Evolutionary conservation across 2,113 vertebrate species (phyloP).

Genomic region (Seriola dumerili): DNA sequence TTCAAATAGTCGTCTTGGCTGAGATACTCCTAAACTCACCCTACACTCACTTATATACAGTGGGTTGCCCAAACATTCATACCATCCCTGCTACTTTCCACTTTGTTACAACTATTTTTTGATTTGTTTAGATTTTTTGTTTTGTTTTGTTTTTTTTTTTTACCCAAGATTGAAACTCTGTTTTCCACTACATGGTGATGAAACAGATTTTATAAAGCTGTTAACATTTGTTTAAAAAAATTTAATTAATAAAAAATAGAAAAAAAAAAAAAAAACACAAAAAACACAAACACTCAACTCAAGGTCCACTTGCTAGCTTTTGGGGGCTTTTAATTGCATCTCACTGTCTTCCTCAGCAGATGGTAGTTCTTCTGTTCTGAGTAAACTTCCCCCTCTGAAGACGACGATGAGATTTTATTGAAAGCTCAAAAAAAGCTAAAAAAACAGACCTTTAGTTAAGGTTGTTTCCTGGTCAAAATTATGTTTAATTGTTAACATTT

Average conservation of each 20-base stretch:
- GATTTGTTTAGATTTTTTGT: neutral
- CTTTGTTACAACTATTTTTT: neutral
- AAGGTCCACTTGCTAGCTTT: conserved; percentile 5
- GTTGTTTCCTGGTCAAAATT: neutral
- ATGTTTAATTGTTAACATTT: neutral
- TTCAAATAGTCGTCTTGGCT: neutral
- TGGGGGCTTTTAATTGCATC: neutral
- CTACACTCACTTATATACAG: neutral
- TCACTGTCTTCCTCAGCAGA: neutral
- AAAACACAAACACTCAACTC: neutral
- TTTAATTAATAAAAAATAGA: neutral
- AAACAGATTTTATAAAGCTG: neutral
- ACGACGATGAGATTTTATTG: neutral
- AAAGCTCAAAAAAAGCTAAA: neutral
- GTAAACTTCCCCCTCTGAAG: neutral
- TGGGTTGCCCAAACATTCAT: neutral
- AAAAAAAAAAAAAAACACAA: too few species aligned
- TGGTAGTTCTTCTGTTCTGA: neutral
- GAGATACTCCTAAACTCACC: neutral
- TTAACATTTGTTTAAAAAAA: neutral
- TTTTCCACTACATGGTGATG: neutral
- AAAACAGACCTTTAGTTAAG: neutral
- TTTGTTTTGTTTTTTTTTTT: neutral
- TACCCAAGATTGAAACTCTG: conserved; percentile 18
- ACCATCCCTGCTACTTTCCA: too few species aligned